A percentile compares a stretch with the other conserved stretches of the same genome.
Conservation (phyloP, 2,888 invertebrate species). For the Drosophila parthenogenetica region DNA sequence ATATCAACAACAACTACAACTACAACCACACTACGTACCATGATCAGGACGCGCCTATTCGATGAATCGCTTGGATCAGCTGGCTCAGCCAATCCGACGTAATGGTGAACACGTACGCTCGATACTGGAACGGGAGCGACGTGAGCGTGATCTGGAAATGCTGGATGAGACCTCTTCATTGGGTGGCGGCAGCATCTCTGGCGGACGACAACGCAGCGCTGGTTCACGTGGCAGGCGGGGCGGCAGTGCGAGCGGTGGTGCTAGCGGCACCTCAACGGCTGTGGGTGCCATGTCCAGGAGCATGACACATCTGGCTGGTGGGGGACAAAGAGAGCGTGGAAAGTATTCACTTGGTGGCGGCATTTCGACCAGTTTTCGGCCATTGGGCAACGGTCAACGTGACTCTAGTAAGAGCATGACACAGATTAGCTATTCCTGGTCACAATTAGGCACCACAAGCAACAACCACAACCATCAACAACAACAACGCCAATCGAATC, state of each 20-base stretch:
- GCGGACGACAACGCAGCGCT: constrained; percentile 34
- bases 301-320: constrained; percentile 88
- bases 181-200: constrained; percentile 58
- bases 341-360: constrained; percentile 81
- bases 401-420: constrained; percentile 86
- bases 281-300: constrained; percentile 87
- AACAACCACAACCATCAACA: constrained; percentile 46
- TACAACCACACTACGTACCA: constrained; percentile 25
- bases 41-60: constrained; percentile 94
- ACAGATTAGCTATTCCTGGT: constrained; percentile 84
- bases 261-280: constrained; percentile 65
- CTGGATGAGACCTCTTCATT: constrained; percentile 83
- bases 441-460: constrained; percentile 60
- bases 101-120: constrained; percentile 85
- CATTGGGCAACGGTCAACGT: constrained; percentile 82
- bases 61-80: constrained; percentile 96
- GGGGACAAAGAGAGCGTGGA: constrained; percentile 57
- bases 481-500: constrained; percentile 79
- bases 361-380: constrained; percentile 82
- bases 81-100: constrained; percentile 90
- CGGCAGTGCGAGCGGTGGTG: constrained; percentile 53
- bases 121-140: constrained; percentile 84
- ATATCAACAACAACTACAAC: constrained; percentile 52
- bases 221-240: constrained; percentile 21
- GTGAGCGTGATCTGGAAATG: constrained; percentile 83